Evolutionary conservation across 1,140 invertebrate species (phyloP), one percentile per base, ranked within the genome.

Genomic region (Bradysia coprophila): DNA sequence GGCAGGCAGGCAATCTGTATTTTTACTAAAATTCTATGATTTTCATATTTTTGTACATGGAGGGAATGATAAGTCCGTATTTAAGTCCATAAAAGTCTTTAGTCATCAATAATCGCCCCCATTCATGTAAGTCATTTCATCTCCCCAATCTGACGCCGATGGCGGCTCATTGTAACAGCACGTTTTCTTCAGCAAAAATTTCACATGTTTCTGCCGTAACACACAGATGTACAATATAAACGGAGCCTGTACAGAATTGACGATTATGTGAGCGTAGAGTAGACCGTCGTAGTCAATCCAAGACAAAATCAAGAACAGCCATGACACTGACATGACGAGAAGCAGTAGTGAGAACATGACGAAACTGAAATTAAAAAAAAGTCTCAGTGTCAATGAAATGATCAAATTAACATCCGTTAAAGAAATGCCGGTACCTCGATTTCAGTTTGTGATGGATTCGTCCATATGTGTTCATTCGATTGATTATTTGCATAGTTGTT

Each of bases 51-150:
- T n/a, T n/a, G n/a, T n/a, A n/a, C n/a, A n/a, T n/a, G n/a, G n/a
- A n/a, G n/a, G n/a, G n/a, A n/a, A n/a, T n/a, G n/a, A n/a, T n/a
- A n/a, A n/a, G n/a, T n/a, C n/a, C n/a, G n/a, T n/a, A n/a, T n/a
- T n/a, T n/a, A n/a, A n/a, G n/a, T n/a, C n/a, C n/a, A n/a, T n/a
- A n/a, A n/a, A n/a, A n/a, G n/a, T n/a, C n/a, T n/a, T n/a, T n/a
- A n/a, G n/a, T n/a, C n/a, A n/a, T n/a, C n/a, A n/a, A n/a, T n/a
- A n/a, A n/a, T n/a, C n/a, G n/a, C 74, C 75, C 19, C 75, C 73
- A 55, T 83, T 81, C 69, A 84, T 83, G 43, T 80, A 77, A 32
- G 76, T 77, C 78, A 86, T 76, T 65, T 88, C 83, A 56, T 88
- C 83, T 4, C 82, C 83, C 81, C 81, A 86, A 50, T 86, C 82